Evolutionary conservation across 2,797 vertebrate genomes (phyloP), one percentile per base, ranked within the genome.

Genomic region (Eulemur coronatus): DNA sequence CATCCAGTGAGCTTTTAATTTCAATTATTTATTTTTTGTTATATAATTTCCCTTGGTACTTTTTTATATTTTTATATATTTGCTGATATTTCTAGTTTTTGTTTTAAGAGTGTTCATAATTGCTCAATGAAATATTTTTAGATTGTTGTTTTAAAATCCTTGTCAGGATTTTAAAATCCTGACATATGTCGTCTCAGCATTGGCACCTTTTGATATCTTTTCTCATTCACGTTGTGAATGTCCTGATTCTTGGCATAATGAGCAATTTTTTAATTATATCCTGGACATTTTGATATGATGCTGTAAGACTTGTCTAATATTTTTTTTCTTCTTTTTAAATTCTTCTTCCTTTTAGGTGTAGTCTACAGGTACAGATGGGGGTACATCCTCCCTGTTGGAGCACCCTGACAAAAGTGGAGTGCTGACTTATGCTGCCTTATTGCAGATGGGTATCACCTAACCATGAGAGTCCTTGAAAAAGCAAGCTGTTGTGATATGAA

Each of bases 51-150:
- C 17, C 50, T 84, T 55, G 26, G 18, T 48, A 46, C 41, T 35
- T 76, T 94, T 76, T 57, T n/a, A 76, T 72, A n/a, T 84, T 50
- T 76, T 91, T 20, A 18, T 50, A 55, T 91, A 41, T 91, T 94
- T 91, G 30, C 57, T 72, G 65, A 80, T 89, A 26, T 26, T 59
- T 79, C 73, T 75, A 50, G 61, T 30, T 63, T 48, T 84, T 89
- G 17, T 84, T 41, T 78, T 38, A 43, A 69, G 72, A 38, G 6
- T 48, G 4, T 70, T 63, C 4, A 11, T 52, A 70, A 52, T 88
- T 84, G 26, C 48, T 57, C 33, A 13, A 6, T 46, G 61, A 63
- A 72, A 46, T 28, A 30, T 57, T 61, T 87, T 70, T 70, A 46
- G 22, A 57, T 84, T 61, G 26, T 46, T 79, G 70, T 35, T 63